phyloP scores from a whole-genome alignment of 2,888 invertebrate species.

The Luperina nickerlii region DNA sequence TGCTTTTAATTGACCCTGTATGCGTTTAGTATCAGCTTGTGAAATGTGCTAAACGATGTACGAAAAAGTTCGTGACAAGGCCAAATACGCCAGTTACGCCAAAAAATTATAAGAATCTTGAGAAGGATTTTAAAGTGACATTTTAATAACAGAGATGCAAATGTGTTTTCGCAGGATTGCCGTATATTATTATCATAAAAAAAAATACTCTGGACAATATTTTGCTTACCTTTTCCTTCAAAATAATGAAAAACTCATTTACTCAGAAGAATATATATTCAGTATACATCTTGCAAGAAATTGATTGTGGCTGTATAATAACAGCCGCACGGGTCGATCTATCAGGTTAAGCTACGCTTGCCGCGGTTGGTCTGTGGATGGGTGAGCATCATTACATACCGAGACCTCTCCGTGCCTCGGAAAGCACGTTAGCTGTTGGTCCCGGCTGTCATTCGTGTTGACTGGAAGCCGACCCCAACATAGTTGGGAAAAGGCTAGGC shows the following conservation, averaged over 20 bases:
- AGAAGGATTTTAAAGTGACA: not conserved
- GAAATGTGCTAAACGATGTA: not conserved
- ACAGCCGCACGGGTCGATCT: too few relatives aligned
- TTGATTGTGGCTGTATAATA: too few relatives aligned
- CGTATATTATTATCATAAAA: not conserved
- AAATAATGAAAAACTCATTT: not conserved
- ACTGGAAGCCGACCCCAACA: too few relatives aligned
- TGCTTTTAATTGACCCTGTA: not conserved
- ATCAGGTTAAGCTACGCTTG: too few relatives aligned
- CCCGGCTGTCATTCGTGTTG: too few relatives aligned
- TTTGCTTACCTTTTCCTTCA: not conserved
- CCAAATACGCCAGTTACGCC: not conserved
- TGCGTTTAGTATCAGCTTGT: conserved; percentile 2
- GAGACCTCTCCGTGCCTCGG: too few relatives aligned
- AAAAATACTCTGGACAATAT: not conserved
- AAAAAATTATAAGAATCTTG: not conserved
- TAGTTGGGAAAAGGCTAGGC: too few relatives aligned
- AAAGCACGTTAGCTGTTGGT: too few relatives aligned
- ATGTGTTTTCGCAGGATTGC: not conserved
- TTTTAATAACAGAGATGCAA: not conserved
- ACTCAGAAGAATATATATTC: not conserved
- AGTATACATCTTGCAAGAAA: not conserved
- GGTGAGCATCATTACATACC: too few relatives aligned
- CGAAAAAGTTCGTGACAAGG: not conserved
- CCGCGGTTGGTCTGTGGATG: too few relatives aligned